phyloP scores from a whole-genome alignment of 2,888 invertebrate genomes.

The Pycnomerus fuliginosus region DNA sequence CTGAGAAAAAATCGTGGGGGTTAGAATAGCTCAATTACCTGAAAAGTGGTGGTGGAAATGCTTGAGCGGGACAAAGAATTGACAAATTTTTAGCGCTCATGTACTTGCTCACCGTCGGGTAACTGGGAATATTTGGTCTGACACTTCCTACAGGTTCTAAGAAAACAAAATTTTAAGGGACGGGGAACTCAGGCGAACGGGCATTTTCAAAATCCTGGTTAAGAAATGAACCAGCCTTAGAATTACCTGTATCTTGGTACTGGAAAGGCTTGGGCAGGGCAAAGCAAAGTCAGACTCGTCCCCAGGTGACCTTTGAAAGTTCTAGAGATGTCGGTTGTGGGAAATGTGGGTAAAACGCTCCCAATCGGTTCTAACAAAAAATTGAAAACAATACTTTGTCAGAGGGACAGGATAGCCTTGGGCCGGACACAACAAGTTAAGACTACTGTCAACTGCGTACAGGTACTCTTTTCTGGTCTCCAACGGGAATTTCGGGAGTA shows the following conservation, averaged over 20 bases:
- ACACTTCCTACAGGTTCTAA: constrained; percentile 55
- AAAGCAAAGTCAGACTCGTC: constrained; percentile 56
- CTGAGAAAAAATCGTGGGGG: constrained; percentile 52
- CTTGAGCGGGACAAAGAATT: constrained; percentile 64
- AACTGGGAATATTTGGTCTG: constrained; percentile 50
- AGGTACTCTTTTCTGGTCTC: constrained; percentile 62
- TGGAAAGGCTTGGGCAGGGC: constrained; percentile 68
- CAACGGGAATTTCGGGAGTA: constrained; percentile 70
- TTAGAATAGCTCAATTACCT: too few species aligned
- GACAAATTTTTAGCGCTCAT: constrained; percentile 47
- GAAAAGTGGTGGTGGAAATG: constrained; percentile 63
- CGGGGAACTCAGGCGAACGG: too few species aligned
- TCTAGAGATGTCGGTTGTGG: constrained; percentile 55
- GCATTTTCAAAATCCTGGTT: too few species aligned
- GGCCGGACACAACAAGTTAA: constrained; percentile 64
- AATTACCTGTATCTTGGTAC: constrained; percentile 55
- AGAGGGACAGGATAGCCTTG: constrained; percentile 66
- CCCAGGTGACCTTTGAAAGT: constrained; percentile 58
- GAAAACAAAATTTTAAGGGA: constrained; percentile 28
- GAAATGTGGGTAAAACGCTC: constrained; percentile 62
- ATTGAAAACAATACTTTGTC: constrained; percentile 54
- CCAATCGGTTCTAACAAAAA: constrained; percentile 58
- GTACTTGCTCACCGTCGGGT: constrained; percentile 43
- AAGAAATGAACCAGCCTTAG: not conserved
- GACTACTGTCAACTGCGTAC: constrained; percentile 54